Percentiles rank a stretch among this genome's conserved stretches.
Conservation (phyloP, 2,113 vertebrate genomes). For the Bubo scandiacus region DNA sequence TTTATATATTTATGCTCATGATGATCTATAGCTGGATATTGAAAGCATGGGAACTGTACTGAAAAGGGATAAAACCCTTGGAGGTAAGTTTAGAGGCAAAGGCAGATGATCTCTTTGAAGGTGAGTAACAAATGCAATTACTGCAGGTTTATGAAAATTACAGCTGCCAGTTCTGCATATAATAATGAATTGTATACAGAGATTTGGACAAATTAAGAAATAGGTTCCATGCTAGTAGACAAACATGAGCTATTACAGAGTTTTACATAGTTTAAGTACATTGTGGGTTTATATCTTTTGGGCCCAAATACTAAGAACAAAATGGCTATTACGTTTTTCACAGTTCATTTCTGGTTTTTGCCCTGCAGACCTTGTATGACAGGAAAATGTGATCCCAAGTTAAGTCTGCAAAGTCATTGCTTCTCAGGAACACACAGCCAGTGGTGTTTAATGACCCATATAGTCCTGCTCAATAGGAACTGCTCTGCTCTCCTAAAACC, state of each 20-base stretch:
- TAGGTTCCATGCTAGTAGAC: not conserved
- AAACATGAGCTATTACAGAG: conserved; percentile 53
- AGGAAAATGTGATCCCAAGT: conserved; percentile 63
- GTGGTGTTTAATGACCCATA: conserved; percentile 81
- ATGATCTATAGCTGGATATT: not conserved
- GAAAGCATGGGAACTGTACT: not conserved
- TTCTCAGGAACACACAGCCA: conserved; percentile 59
- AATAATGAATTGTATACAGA: not conserved
- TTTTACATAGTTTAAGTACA: conserved; percentile 52
- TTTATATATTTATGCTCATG: not conserved
- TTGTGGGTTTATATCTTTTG: conserved; percentile 39
- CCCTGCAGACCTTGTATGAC: conserved; percentile 50
- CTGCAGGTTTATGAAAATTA: not conserved
- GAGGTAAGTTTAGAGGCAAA: not conserved
- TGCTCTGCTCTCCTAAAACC: conserved; percentile 68
- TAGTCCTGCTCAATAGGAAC: conserved; percentile 74
- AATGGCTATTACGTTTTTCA: conserved; percentile 50
- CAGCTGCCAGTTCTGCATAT: not conserved
- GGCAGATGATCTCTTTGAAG: not conserved
- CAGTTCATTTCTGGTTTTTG: conserved; percentile 68
- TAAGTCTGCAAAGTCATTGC: conserved; percentile 63
- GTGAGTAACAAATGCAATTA: not conserved
- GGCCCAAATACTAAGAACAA: conserved; percentile 48
- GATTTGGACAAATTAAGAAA: not conserved
- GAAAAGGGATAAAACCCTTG: not conserved